Conservation (phyloP, 1,140 invertebrate species). For the Wasmannia auropunctata region DNA sequence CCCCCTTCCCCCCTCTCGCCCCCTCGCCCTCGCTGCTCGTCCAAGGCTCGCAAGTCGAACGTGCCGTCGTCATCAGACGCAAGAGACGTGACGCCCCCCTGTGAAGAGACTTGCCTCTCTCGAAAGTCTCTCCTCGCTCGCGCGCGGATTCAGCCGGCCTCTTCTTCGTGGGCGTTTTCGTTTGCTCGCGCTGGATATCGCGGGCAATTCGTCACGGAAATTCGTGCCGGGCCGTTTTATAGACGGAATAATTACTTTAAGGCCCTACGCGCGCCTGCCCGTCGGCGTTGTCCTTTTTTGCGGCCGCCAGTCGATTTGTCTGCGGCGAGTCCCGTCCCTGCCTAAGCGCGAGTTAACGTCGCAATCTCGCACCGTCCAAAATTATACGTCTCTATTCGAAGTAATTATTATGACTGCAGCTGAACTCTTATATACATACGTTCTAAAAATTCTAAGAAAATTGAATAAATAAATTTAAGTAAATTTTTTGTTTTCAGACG, state of each 20-base stretch:
- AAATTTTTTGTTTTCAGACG: neutral
- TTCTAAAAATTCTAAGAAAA: neutral
- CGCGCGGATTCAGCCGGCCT: conserved; percentile 27
- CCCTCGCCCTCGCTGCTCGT: neutral
- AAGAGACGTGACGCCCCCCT: conserved; percentile 25
- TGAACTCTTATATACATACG: neutral
- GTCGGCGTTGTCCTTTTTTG: conserved; percentile 3
- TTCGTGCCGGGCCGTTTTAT: conserved; percentile 58
- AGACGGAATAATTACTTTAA: conserved; percentile 55
- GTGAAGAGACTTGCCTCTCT: conserved; percentile 47
- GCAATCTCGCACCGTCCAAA: neutral
- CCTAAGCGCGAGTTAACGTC: neutral
- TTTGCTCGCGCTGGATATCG: conserved; percentile 57
- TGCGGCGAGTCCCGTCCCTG: neutral
- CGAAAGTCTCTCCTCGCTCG: conserved; percentile 3
- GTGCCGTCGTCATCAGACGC: conserved; percentile 52
- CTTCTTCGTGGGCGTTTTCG: conserved; percentile 52
- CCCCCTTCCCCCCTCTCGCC: neutral
- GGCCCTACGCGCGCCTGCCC: neutral
- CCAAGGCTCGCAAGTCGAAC: conserved; percentile 47
- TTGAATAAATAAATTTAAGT: neutral
- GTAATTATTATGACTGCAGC: neutral
- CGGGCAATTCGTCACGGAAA: conserved; percentile 53
- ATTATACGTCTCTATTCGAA: conserved; percentile 17
- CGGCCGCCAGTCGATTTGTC: conserved; percentile 32